Evolutionary conservation across 2,113 vertebrate genomes (phyloP), one percentile per base, ranked within the genome.

Genomic region (Saccopteryx leptura): DNA sequence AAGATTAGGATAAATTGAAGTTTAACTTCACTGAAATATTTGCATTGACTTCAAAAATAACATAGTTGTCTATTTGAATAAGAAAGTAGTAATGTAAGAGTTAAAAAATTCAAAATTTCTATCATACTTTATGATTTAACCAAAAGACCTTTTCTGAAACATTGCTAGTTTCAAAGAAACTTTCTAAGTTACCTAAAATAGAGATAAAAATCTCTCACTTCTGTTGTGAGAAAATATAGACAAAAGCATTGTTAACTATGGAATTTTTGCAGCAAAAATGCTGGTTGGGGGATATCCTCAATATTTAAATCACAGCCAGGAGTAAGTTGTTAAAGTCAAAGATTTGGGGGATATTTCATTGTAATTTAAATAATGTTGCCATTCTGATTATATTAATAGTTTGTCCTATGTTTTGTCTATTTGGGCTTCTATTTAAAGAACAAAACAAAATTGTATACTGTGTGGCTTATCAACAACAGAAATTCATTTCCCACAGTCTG

Each of bases 1-100:
- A 95, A 90, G 14, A 79, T 61, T 79, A 96, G 96, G 72, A 50
- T 80, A 83, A 56, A 28, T 88, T 94, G 5, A 90, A 86, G 58
- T 39, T 88, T 97, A 87, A 61, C 5, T 50, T 93, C 15, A 86
- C 39, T 33, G 17, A 88, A 96, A 89, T 91, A 86, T 23, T 91
- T 96, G 48, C n/a, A 48, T 33, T 26, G 24, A 74, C 19, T 87
- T 71, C 54, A 56, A n/a, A 69, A 94, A 52, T 89, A 97, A 75
- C 17, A 69, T 75, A 94, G n/a, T 72, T 88, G 23, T 66, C 86
- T 71, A 58, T 54, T 91, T 95, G 71, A 76, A 84, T 83, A 33
- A 81, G 50, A 39, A 50, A 63, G 17, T 68, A 61, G 28, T 69
- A 52, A 48, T 95, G 23, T 75, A 92, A 68, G n/a, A n/a, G 54